phyloP scores from a whole-genome alignment of 2,888 invertebrate genomes.

The Phyllotreta striolata region DNA sequence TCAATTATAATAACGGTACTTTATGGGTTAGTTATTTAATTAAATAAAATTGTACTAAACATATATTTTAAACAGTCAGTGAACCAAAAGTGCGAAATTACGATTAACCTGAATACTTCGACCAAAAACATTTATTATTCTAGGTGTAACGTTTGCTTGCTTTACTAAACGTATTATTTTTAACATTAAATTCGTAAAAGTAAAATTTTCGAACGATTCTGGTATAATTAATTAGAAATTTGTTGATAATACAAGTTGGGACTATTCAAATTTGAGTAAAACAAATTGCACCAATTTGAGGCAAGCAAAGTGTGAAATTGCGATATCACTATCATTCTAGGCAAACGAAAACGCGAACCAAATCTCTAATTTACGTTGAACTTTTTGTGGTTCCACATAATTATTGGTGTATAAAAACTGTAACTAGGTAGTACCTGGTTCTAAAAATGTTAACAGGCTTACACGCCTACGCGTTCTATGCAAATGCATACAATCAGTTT shows the following conservation, averaged over 20 bases:
- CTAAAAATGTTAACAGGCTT: constrained; percentile 7
- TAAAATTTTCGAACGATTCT: too few relatives aligned
- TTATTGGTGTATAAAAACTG: constrained; percentile 42
- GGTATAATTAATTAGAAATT: too few relatives aligned
- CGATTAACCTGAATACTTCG: constrained; percentile 8
- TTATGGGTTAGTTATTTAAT: constrained; percentile 14
- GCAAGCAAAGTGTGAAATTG: constrained; percentile 24
- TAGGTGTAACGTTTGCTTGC: too few relatives aligned
- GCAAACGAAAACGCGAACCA: constrained; percentile 12
- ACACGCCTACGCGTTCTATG: constrained; percentile 3
- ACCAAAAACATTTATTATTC: not conserved
- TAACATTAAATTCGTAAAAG: too few relatives aligned
- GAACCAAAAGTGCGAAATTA: constrained; percentile 13
- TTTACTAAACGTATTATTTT: too few relatives aligned
- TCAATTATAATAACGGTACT: constrained; percentile 21
- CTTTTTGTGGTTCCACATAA: constrained; percentile 34
- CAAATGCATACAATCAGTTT: too few relatives aligned
- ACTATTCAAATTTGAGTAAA: constrained; percentile 4
- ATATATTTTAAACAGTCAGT: constrained; percentile 7
- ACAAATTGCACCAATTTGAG: constrained; percentile 15
- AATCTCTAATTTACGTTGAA: constrained; percentile 6
- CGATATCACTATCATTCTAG: constrained; percentile 9
- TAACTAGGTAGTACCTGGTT: constrained; percentile 10
- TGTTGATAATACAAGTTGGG: too few relatives aligned
- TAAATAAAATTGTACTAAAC: not conserved